Evolutionary conservation across 2,888 invertebrate species (phyloP).

Genomic region (Neelides folsomi): DNA sequence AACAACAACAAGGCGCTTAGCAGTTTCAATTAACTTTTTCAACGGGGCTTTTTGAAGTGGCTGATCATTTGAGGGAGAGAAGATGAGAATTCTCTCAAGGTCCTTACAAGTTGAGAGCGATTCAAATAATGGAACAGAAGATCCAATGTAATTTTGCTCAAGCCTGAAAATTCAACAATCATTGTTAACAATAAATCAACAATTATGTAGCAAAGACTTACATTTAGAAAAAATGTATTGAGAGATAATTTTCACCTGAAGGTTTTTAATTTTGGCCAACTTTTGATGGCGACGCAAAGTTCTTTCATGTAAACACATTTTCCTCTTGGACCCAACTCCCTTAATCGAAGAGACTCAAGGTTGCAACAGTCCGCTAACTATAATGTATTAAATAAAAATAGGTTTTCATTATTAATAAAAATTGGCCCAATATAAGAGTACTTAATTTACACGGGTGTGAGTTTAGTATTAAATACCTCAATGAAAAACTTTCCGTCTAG

Average conservation of each 20-base stretch:
- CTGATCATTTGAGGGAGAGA: no score
- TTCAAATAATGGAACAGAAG: slow-evolving; percentile 9
- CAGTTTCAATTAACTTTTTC: no score
- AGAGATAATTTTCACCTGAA: no score
- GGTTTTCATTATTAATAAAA: no score
- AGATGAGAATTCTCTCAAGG: slow-evolving; percentile 13
- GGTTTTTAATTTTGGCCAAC: slow-evolving; percentile 15
- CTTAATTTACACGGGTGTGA: no score
- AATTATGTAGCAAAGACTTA: no score
- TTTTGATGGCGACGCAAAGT: slow-evolving; percentile 15
- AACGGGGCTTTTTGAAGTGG: no score
- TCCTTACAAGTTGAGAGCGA: slow-evolving; percentile 14
- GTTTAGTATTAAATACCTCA: slow-evolving; percentile 2
- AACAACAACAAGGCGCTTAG: no score
- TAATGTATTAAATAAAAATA: no score
- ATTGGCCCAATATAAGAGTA: no score
- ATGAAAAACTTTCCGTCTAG: slow-evolving; percentile 23
- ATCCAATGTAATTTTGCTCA: slow-evolving; percentile 26
- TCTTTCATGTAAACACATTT: slow-evolving; percentile 22
- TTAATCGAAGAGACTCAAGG: slow-evolving; percentile 20
- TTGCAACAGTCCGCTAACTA: slow-evolving; percentile 12
- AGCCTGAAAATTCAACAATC: slow-evolving; percentile 11
- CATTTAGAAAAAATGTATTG: no score
- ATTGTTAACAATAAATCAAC: not conserved
- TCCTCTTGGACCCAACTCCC: slow-evolving; percentile 18